Percentiles rank a stretch among this genome's conserved stretches.
Conservation (phyloP, 2,113 vertebrate species). For the Leptodactylus fuscus region DNA sequence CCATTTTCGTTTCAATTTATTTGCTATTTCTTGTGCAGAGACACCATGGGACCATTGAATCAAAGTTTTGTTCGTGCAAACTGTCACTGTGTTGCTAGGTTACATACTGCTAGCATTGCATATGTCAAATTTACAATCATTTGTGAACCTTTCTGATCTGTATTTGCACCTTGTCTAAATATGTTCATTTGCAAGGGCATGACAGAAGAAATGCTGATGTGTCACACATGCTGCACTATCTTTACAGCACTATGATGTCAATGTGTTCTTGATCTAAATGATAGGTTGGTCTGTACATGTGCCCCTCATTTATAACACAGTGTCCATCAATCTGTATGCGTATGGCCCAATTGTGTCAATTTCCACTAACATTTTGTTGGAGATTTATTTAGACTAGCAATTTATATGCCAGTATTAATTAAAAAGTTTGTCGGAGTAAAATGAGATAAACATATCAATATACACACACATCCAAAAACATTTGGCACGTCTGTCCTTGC, state of each 20-base stretch:
- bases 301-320: neutral
- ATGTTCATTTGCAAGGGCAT: neutral
- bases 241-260: no score
- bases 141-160: neutral
- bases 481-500: no score
- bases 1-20: neutral
- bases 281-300: no score
- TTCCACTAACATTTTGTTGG: neutral
- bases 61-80: neutral
- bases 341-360: neutral
- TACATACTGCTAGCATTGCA: neutral
- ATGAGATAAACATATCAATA: no score
- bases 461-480: no score
- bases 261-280: neutral
- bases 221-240: neutral
- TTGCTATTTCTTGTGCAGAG: neutral
- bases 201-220: neutral
- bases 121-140: neutral
- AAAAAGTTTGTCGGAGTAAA: no score
- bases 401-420: no score
- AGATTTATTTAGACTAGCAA: no score
- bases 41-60: neutral
- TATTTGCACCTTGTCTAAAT: neutral
- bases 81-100: constrained; percentile 1
- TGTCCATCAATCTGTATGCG: neutral